A percentile compares a stretch with the other conserved stretches of the same genome.
Conservation (phyloP, 2,888 invertebrate species). For the Psococerastis gibbosa region DNA sequence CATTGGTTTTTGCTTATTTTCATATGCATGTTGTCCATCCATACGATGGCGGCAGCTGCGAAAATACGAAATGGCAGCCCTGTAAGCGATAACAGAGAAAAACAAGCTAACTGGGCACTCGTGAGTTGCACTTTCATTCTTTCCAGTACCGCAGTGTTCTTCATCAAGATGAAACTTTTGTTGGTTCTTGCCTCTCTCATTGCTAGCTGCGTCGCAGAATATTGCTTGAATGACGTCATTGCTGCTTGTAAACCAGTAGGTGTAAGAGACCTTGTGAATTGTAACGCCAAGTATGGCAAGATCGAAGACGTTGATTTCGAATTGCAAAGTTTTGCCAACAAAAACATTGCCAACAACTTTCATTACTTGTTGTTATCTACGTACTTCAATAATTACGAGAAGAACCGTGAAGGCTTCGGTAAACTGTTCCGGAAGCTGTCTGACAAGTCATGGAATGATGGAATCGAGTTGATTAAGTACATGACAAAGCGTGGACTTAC, state of each 20-base stretch:
- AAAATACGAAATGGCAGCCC: too few relatives aligned
- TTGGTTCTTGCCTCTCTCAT: conserved; percentile 31
- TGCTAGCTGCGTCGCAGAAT: conserved; percentile 31
- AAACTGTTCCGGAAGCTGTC: conserved; percentile 53
- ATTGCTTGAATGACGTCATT: conserved; percentile 41
- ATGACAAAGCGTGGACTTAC: conserved; percentile 50
- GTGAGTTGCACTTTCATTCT: too few relatives aligned
- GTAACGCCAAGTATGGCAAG: conserved; percentile 44
- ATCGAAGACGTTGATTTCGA: conserved; percentile 32
- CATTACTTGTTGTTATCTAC: conserved; percentile 56
- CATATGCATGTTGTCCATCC: too few relatives aligned
- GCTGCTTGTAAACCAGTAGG: conserved; percentile 31
- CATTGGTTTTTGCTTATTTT: too few relatives aligned
- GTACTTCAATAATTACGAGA: conserved; percentile 56
- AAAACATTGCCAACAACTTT: conserved; percentile 51
- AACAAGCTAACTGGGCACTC: too few relatives aligned
- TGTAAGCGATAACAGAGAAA: too few relatives aligned
- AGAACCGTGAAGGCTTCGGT: conserved; percentile 55
- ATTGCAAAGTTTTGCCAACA: conserved; percentile 36
- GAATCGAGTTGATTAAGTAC: conserved; percentile 57
- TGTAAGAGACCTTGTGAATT: conserved; percentile 24
- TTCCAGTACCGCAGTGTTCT: conserved; percentile 13
- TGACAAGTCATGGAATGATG: conserved; percentile 53
- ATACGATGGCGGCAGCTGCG: too few relatives aligned
- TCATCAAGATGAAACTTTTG: conserved; percentile 38